phyloP scores from a whole-genome alignment of 2,888 invertebrate species.

The Ichneumoninae sp. region DNA sequence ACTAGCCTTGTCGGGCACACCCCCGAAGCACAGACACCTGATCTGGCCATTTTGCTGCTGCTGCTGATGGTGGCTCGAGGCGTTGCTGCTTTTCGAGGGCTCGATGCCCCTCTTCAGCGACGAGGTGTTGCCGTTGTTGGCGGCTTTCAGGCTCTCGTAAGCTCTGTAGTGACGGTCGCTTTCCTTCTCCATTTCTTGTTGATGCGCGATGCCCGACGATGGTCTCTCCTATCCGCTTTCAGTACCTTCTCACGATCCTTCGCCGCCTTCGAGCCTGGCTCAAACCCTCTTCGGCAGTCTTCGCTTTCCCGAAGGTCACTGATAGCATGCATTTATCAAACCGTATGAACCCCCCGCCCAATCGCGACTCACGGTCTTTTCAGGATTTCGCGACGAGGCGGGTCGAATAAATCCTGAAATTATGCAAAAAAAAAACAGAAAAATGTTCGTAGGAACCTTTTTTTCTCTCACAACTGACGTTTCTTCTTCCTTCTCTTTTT shows the following conservation, averaged over 20 bases:
- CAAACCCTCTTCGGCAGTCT: conserved; percentile 17
- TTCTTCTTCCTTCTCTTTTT: not conserved
- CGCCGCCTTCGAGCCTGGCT: conserved; percentile 22
- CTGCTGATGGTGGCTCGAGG: conserved; percentile 62
- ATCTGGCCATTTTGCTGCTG: conserved; percentile 76
- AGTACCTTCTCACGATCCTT: conserved; percentile 14
- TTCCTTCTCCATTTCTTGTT: conserved; percentile 81
- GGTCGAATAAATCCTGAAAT: conserved; percentile 14
- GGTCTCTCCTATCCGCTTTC: conserved; percentile 22
- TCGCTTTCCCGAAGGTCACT: conserved; percentile 2
- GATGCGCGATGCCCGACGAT: conserved; percentile 8
- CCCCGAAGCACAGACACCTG: conserved; percentile 82
- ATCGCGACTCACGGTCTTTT: not conserved
- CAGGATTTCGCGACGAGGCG: conserved; percentile 27
- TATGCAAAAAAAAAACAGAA: not conserved
- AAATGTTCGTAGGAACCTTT: not conserved
- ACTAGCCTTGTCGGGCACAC: conserved; percentile 82
- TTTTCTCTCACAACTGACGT: not conserved
- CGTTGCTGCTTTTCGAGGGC: conserved; percentile 65
- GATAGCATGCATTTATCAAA: conserved; percentile 39
- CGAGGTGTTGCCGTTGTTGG: conserved; percentile 83
- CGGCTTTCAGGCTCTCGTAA: conserved; percentile 83
- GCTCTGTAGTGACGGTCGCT: conserved; percentile 81
- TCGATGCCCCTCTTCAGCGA: conserved; percentile 79
- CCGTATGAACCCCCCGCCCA: not conserved